These are phyloP conservation scores for Prionchulus punctatus DNA, from an alignment of 2,888 invertebrate genomes.

Conservation along the genomic window DNA sequence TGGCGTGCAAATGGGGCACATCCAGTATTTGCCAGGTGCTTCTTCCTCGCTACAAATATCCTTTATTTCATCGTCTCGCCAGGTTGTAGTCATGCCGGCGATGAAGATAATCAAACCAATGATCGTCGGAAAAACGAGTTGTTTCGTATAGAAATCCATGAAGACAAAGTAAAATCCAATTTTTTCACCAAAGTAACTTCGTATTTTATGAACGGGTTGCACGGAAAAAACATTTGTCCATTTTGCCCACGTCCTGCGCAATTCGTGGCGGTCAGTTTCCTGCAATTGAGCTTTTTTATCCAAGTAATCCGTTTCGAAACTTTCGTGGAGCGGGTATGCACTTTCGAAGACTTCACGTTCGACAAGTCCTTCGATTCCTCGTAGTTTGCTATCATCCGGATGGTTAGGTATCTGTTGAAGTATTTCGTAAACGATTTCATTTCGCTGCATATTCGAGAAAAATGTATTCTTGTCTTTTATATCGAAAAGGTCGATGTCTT, in stretches of 20 bases:
- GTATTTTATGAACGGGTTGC: neutral
- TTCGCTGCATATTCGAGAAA: neutral
- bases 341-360: neutral
- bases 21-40: neutral
- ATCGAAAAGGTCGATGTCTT: neutral
- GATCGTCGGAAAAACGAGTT: neutral
- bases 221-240: neutral
- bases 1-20: slow-evolving; percentile 3
- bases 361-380: neutral
- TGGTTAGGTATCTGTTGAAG: neutral
- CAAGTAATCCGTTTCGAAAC: neutral
- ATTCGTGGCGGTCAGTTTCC: neutral
- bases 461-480: neutral
- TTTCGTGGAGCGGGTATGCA: neutral
- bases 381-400: neutral
- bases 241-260: neutral
- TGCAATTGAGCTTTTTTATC: neutral
- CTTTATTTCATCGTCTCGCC: neutral
- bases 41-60: neutral
- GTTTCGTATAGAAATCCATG: slow-evolving; percentile 4
- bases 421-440: neutral
- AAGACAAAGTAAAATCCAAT: slow-evolving; percentile 2
- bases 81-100: neutral
- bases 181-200: slow-evolving; percentile 2
- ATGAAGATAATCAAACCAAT: neutral